Conservation (phyloP, 1,140 invertebrate genomes). For the Xylocopa sonorina region DNA sequence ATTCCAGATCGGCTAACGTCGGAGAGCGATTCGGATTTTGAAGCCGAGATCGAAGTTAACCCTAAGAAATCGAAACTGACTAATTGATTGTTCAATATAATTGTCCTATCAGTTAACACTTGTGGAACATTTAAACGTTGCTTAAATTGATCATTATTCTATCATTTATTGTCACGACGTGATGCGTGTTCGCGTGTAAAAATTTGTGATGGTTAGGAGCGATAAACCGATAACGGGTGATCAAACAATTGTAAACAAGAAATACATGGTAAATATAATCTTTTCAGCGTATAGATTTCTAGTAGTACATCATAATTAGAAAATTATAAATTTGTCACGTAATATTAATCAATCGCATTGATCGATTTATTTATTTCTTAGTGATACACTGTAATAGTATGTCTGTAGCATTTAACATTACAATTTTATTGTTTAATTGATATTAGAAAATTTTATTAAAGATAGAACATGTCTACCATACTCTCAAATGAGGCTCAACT, state of each 20-base stretch:
- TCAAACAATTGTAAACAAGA: background rate
- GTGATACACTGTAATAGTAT: background rate
- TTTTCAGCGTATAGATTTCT: background rate
- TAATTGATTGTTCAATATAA: slow-evolving; percentile 23
- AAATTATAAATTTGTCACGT: background rate
- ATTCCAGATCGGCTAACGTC: slow-evolving; percentile 57
- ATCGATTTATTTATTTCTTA: too few relatives aligned
- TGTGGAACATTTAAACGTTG: slow-evolving; percentile 7
- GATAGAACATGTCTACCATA: slow-evolving; percentile 77
- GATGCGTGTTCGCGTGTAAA: background rate
- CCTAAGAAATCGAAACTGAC: slow-evolving; percentile 71
- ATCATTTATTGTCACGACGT: background rate
- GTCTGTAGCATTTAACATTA: background rate
- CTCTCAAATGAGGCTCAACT: slow-evolving; percentile 87
- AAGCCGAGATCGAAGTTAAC: slow-evolving; percentile 53
- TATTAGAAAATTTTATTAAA: slow-evolving; percentile 49
- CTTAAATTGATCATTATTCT: background rate
- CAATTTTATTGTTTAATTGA: background rate
- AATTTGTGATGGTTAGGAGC: slow-evolving; percentile 14
- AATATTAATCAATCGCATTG: slow-evolving; percentile 5
- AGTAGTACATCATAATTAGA: background rate
- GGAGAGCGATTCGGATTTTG: slow-evolving; percentile 59
- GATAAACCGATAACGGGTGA: slow-evolving; percentile 8
- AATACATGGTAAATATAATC: slow-evolving; percentile 20
- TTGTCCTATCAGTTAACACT: background rate